Conservation (phyloP, 1,140 invertebrate genomes). For the Palaemon carinicauda region DNA sequence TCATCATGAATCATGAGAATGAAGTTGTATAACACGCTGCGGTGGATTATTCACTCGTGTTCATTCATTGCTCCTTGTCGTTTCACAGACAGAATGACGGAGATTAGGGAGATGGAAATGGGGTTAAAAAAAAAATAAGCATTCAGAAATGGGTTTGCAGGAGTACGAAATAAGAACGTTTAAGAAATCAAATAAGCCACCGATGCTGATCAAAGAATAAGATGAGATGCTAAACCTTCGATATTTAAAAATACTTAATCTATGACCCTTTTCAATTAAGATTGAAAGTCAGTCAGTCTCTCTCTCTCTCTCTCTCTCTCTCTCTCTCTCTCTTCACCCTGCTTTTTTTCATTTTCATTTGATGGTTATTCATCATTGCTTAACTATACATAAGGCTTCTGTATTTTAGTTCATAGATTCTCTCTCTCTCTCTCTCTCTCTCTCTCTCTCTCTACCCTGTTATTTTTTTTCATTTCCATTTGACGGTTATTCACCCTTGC, state of each 20-base stretch:
- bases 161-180: not conserved
- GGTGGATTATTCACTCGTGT: no score
- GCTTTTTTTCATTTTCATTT: not conserved
- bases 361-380: not conserved
- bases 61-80: no score
- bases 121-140: not conserved
- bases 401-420: not conserved
- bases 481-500: not conserved
- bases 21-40: no score
- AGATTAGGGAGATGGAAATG: not conserved
- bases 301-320: not conserved
- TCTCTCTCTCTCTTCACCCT: not conserved
- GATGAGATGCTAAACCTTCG: not conserved
- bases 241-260: not conserved
- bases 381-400: not conserved
- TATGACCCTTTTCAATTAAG: not conserved
- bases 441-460: not conserved
- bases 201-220: not conserved
- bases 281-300: not conserved
- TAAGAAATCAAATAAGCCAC: not conserved
- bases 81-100: not conserved
- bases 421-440: not conserved
- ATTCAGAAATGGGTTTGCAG: no score
- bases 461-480: not conserved
- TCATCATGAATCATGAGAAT: not conserved